These are phyloP conservation scores for Channa argus DNA, from an alignment of 2,113 vertebrate genomes.

Conservation along the genomic window DNA sequence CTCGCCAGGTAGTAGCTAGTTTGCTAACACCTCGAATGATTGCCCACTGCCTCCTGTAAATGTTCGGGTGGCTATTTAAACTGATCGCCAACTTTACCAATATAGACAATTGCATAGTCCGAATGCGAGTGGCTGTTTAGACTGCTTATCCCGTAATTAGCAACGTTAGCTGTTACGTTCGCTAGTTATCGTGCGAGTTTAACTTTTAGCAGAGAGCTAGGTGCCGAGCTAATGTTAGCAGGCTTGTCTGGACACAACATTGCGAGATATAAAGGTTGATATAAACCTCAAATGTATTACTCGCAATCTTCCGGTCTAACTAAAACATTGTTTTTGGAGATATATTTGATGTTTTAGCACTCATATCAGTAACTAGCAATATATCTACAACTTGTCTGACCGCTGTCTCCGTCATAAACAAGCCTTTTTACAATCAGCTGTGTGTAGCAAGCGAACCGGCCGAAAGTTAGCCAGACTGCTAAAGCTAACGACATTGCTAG, in stretches of 20 bases:
- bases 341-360: rapidly evolving
- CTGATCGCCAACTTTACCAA: not conserved
- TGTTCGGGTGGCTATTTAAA: not conserved
- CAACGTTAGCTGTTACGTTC: not conserved
- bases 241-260: conserved; percentile 63
- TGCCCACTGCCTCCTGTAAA: conserved; percentile 9
- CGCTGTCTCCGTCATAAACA: conserved; percentile 59
- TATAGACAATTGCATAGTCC: rapidly evolving
- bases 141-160: not conserved
- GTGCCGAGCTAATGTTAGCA: conserved; percentile 68
- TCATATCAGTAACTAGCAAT: not conserved
- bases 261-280: conserved; percentile 45
- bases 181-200: conserved; percentile 39
- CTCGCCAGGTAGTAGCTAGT: conserved; percentile 74
- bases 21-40: conserved; percentile 46
- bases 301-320: not conserved
- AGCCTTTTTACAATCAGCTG: conserved; percentile 83
- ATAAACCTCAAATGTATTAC: conserved; percentile 24
- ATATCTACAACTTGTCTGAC: conserved; percentile 13
- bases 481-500: conserved; percentile 59
- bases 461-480: conserved; percentile 74
- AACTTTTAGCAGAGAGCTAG: conserved; percentile 73
- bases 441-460: conserved; percentile 68
- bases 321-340: not conserved
- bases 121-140: rapidly evolving